These are phyloP conservation scores for Anthonomus grandis DNA, from an alignment of 1,140 invertebrate species.

Conservation along the genomic window DNA sequence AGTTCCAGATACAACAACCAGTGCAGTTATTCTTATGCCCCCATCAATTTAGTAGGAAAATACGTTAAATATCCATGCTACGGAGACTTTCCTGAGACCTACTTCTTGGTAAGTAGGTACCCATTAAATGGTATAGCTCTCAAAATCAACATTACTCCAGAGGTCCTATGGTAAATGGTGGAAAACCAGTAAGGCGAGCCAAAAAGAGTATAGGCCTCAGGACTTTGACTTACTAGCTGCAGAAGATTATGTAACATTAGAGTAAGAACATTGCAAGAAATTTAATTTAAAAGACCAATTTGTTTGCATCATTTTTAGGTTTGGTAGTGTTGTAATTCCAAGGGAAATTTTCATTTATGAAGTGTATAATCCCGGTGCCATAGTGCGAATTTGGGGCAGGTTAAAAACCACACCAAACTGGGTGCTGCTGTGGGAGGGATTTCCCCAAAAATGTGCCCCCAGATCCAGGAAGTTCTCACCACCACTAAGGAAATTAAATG, in stretches of 20 bases:
- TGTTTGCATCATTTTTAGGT: slow-evolving; percentile 54
- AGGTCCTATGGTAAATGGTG: slow-evolving; percentile 89
- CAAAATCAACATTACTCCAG: slow-evolving; percentile 53
- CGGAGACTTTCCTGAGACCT: slow-evolving; percentile 85
- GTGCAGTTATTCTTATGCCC: slow-evolving; percentile 83
- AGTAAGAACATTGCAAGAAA: slow-evolving; percentile 29
- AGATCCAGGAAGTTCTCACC: slow-evolving; percentile 75
- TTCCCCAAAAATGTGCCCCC: slow-evolving; percentile 59
- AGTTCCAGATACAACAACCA: slow-evolving; percentile 88
- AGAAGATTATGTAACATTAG: slow-evolving; percentile 81
- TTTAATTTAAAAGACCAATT: background rate
- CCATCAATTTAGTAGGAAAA: slow-evolving; percentile 77
- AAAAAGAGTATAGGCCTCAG: slow-evolving; percentile 68
- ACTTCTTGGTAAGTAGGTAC: slow-evolving; percentile 71
- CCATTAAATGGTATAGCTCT: background rate
- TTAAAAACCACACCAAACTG: slow-evolving; percentile 54
- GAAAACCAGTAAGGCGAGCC: slow-evolving; percentile 70
- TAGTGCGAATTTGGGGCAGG: slow-evolving; percentile 77
- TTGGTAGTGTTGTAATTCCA: slow-evolving; percentile 73
- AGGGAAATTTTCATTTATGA: slow-evolving; percentile 77
- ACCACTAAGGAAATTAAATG: slow-evolving; percentile 58
- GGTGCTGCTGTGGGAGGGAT: slow-evolving; percentile 74
- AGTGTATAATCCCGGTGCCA: slow-evolving; percentile 85
- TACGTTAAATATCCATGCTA: slow-evolving; percentile 82
- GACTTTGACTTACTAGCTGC: slow-evolving; percentile 64